Evolutionary conservation across 2,888 invertebrate species (phyloP).

Genomic region (Oxystoma pomonae): DNA sequence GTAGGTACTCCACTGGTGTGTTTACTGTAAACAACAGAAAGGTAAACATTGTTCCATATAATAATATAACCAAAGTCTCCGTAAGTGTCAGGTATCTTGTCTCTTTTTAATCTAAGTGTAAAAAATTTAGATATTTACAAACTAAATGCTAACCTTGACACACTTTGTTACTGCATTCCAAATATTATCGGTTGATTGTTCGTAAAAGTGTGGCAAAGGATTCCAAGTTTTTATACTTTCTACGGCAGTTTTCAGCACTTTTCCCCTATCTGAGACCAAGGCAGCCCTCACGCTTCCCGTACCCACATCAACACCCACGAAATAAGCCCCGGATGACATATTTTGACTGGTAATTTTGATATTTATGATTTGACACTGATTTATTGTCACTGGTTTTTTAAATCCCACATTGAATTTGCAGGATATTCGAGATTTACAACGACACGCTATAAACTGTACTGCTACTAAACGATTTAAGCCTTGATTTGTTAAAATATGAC

Average conservation of each 20-base stretch:
- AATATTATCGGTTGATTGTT: constrained; percentile 87
- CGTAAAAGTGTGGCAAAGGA: constrained; percentile 66
- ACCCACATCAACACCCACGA: constrained; percentile 90
- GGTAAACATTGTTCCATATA: too few relatives aligned
- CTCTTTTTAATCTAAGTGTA: too few relatives aligned
- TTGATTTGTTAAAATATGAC: too few relatives aligned
- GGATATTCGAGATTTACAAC: too few relatives aligned
- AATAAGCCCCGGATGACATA: constrained; percentile 46
- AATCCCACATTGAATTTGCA: too few relatives aligned
- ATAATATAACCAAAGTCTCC: too few relatives aligned
- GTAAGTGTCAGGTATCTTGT: too few relatives aligned
- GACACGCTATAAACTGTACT: too few relatives aligned
- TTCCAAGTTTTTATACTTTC: constrained; percentile 73
- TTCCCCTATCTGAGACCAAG: constrained; percentile 66
- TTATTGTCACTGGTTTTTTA: background rate
- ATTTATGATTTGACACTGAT: background rate
- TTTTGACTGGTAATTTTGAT: background rate
- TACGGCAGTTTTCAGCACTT: constrained; percentile 65
- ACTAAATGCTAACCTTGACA: constrained; percentile 60
- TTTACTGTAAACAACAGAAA: too few relatives aligned
- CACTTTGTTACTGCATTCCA: constrained; percentile 73
- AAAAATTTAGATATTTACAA: background rate
- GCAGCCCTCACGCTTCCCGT: constrained; percentile 88
- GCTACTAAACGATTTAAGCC: too few relatives aligned
- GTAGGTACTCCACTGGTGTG: too few relatives aligned